Conservation (phyloP, 1,140 invertebrate species). For the Camponotus pennsylvanicus region DNA sequence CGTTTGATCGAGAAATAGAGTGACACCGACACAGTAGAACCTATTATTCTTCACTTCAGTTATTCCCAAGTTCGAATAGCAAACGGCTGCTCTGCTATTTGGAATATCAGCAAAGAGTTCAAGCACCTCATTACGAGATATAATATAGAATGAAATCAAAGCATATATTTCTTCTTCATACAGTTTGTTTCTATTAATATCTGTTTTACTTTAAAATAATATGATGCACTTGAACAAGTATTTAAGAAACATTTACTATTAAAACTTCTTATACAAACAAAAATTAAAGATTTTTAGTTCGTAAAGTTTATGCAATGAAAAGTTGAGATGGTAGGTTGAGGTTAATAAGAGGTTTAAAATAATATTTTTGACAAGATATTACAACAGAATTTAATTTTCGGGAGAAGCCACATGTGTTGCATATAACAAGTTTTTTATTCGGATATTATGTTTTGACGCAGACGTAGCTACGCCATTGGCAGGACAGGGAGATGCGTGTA, state of each 20-base stretch:
- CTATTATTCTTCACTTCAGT: background rate
- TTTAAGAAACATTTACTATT: background rate
- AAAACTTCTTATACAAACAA: background rate
- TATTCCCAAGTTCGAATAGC: background rate
- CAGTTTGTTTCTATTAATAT: background rate
- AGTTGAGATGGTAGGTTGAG: too few relatives aligned
- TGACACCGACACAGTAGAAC: background rate
- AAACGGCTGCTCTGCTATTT: too few relatives aligned
- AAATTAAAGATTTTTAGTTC: background rate
- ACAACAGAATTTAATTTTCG: background rate
- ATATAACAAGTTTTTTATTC: constrained; percentile 36
- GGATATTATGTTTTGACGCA: constrained; percentile 12
- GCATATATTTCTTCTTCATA: background rate
- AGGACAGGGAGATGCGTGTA: constrained; percentile 63
- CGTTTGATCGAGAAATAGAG: background rate
- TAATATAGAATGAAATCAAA: constrained; percentile 3
- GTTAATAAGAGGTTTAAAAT: background rate
- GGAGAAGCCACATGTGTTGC: background rate
- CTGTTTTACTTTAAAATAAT: background rate
- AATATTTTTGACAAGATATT: background rate
- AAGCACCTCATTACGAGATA: background rate
- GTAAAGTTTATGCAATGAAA: background rate
- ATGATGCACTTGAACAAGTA: background rate
- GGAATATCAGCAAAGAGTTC: background rate
- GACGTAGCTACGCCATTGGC: constrained; percentile 60